A percentile compares a stretch with the other conserved stretches of the same genome.
Conservation (phyloP, 2,888 invertebrate species). For the Rhabditoides inermis region DNA sequence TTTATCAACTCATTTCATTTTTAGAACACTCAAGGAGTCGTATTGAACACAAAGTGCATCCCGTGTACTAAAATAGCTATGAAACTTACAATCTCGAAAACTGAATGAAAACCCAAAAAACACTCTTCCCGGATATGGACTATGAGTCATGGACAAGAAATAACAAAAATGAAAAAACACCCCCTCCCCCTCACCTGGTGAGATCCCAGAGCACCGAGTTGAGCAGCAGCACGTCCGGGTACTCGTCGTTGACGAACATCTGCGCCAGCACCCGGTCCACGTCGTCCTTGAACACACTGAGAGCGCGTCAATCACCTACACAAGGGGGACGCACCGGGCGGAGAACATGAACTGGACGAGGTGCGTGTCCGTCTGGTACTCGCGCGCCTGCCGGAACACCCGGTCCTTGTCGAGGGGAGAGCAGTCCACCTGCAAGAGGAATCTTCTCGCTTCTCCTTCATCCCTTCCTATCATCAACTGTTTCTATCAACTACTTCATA, state of each 20-base stretch:
- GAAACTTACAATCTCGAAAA: too few species aligned
- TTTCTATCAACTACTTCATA: too few species aligned
- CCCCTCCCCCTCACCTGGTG: too few species aligned
- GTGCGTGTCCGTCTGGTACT: constrained; percentile 20
- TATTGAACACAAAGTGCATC: too few species aligned
- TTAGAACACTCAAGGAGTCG: too few species aligned
- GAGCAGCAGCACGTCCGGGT: constrained; percentile 24
- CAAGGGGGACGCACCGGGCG: constrained; percentile 11
- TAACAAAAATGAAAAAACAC: too few species aligned
- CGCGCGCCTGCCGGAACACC: constrained; percentile 28
- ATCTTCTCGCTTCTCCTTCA: neutral
- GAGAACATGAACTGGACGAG: constrained; percentile 28
- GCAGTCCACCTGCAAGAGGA: constrained; percentile 16
- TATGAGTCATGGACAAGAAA: too few species aligned
- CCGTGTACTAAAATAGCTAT: too few species aligned
- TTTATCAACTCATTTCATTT: too few species aligned
- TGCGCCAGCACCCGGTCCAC: constrained; percentile 16
- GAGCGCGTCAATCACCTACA: neutral
- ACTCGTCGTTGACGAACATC: constrained; percentile 14
- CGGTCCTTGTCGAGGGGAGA: constrained; percentile 18
- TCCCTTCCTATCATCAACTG: too few species aligned
- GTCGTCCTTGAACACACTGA: constrained; percentile 24
- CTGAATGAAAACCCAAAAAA: too few species aligned
- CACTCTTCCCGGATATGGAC: too few species aligned
- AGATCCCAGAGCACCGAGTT: constrained; percentile 33